Percentiles rank a stretch among this genome's conserved stretches.
Conservation (phyloP, 1,140 invertebrate species). For the Belonocnema kinseyi region DNA sequence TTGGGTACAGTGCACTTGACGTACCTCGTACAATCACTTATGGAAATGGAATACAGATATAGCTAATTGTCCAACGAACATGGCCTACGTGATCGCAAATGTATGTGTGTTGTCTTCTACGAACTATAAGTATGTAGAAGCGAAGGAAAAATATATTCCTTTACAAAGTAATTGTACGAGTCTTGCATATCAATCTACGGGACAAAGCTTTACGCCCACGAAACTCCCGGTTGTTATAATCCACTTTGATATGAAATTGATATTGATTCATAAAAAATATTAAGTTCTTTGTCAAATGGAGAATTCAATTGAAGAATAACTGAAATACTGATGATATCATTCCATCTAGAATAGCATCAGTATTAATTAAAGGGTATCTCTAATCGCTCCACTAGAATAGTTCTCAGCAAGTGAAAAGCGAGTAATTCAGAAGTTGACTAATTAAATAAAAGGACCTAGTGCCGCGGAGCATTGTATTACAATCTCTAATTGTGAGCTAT, state of each 20-base stretch:
- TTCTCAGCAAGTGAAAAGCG: too few species aligned
- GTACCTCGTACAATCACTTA: conserved; percentile 5
- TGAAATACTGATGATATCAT: not conserved
- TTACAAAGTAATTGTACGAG: not conserved
- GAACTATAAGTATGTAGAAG: too few species aligned
- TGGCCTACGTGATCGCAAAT: not conserved
- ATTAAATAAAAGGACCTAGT: not conserved
- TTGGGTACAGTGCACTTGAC: conserved; percentile 13
- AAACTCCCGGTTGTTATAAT: too few species aligned
- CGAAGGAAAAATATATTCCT: too few species aligned
- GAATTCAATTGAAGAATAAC: not conserved
- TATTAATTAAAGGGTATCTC: too few species aligned
- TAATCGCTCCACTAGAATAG: too few species aligned
- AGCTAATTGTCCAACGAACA: not conserved
- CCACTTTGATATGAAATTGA: too few species aligned
- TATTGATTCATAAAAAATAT: not conserved
- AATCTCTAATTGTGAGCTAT: conserved; percentile 33
- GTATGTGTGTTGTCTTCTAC: not conserved
- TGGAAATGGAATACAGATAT: conserved; percentile 22
- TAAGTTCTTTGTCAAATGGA: not conserved
- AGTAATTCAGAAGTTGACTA: too few species aligned
- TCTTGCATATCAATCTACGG: conserved; percentile 11
- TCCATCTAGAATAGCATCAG: too few species aligned
- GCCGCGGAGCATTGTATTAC: not conserved
- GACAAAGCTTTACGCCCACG: not conserved